A percentile compares a stretch with the other conserved stretches of the same genome.
phyloP scores from a whole-genome alignment of 2,888 invertebrate species.

The Entomobrya proxima region DNA sequence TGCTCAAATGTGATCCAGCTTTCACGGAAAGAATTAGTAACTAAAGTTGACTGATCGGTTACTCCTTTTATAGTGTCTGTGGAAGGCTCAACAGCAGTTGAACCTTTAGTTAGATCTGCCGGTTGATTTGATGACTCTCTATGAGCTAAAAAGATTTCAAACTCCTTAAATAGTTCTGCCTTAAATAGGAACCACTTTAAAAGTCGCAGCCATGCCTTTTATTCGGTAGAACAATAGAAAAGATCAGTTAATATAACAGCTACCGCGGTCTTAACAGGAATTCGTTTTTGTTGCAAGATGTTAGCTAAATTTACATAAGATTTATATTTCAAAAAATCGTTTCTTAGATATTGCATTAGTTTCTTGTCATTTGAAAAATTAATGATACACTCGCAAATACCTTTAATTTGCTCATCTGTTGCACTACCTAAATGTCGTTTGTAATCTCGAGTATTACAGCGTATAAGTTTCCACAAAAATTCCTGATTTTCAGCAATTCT shows the following conservation, averaged over 20 bases:
- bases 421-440: neutral
- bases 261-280: neutral
- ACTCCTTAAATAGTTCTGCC: too few relatives aligned
- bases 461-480: neutral
- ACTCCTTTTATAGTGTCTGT: too few relatives aligned
- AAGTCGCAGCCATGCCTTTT: neutral
- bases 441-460: neutral
- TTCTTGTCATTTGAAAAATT: neutral
- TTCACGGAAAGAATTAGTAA: too few relatives aligned
- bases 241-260: neutral
- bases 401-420: neutral
- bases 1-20: too few relatives aligned
- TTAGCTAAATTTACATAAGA: neutral
- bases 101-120: too few relatives aligned
- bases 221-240: neutral
- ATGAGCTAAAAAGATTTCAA: too few relatives aligned
- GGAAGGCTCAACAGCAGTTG: too few relatives aligned
- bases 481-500: neutral
- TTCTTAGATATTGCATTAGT: neutral
- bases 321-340: neutral
- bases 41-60: too few relatives aligned
- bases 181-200: conserved; percentile 38
- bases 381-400: neutral
- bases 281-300: too few relatives aligned
- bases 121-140: too few relatives aligned